Evolutionary conservation across 2,888 invertebrate species (phyloP), one percentile per base, ranked within the genome.

Genomic region (Sphecodes monilicornis): DNA sequence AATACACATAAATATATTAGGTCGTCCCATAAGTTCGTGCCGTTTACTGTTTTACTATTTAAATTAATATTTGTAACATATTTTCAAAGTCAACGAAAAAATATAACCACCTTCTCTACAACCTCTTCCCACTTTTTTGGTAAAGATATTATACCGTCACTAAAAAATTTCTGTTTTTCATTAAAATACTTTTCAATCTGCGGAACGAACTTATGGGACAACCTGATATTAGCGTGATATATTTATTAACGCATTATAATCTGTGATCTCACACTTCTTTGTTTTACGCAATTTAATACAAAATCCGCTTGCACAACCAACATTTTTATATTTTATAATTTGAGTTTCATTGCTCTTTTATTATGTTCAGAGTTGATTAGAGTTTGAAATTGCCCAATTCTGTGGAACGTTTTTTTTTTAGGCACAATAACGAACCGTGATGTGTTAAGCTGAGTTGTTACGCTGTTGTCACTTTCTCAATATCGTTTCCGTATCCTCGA

Each of bases 401-500:
- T 36, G 66, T 4, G 39, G 39, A 36, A 68, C n/a, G 66, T 8
- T 68, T 66, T 66, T 26, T 57, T n/a, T 68, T 39, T 39, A 68
- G 64, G 29, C 32, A 10, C 11, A 13, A 68, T 39, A 68, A n/a
- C 11, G 36, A 36, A 32, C 11, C 36, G 66, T 32, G 66, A 66
- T 36, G 66, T 8, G 36, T 11, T 29, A 36, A 36, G 32, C 10
- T 11, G 66, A 22, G 66, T 22, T 50, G 6, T 32, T 5, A 32
- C 26, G 46, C 32, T 66, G 26, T 46, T 75, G 36, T 66, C 75
- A 66, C 22, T 46, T 54, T 66, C 66, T 43, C 29, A 54, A 54
- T 66, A 68, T 11, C 66, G 68, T 57, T 72, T 32, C 39, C 54
- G 13, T 66, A 43, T 41, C 64, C 57, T 22, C 22, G 66, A 66